These are phyloP conservation scores for Thamnaconus septentrionalis DNA, from an alignment of 2,113 vertebrate species.

Conservation along the genomic window DNA sequence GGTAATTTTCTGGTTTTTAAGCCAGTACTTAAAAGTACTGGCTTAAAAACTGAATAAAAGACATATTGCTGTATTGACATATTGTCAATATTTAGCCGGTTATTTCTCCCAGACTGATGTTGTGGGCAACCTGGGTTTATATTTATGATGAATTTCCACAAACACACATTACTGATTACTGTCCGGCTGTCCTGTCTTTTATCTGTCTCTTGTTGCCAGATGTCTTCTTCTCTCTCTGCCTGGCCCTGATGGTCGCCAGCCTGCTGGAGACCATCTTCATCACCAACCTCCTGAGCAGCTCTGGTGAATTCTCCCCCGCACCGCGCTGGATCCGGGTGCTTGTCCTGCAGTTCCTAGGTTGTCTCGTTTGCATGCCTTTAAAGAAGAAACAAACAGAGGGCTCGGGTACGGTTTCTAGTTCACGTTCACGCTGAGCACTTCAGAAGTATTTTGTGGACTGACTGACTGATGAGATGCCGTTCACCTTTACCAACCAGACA, in stretches of 20 bases:
- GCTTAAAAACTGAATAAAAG: too few relatives aligned
- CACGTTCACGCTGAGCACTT: background rate
- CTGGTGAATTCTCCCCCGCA: constrained; percentile 31
- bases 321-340: constrained; percentile 61
- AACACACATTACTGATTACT: too few relatives aligned
- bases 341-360: constrained; percentile 50
- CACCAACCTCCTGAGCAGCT: constrained; percentile 61
- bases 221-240: constrained; percentile 70
- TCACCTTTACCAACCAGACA: constrained; percentile 11
- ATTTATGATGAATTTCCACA: too few relatives aligned
- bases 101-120: too few relatives aligned
- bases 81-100: too few relatives aligned
- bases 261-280: constrained; percentile 71
- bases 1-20: too few relatives aligned
- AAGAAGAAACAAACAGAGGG: constrained; percentile 15
- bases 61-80: too few relatives aligned
- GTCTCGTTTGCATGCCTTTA: constrained; percentile 43
- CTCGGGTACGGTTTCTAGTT: constrained; percentile 24
- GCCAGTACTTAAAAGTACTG: too few relatives aligned
- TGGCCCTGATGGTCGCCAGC: constrained; percentile 74
- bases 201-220: constrained; percentile 40
- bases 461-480: background rate
- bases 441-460: background rate
- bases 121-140: too few relatives aligned
- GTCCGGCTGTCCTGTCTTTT: background rate